A percentile compares a stretch with the other conserved stretches of the same genome.
Evolutionary conservation across 2,113 vertebrate genomes (phyloP).

Genomic region (Riparia riparia): DNA sequence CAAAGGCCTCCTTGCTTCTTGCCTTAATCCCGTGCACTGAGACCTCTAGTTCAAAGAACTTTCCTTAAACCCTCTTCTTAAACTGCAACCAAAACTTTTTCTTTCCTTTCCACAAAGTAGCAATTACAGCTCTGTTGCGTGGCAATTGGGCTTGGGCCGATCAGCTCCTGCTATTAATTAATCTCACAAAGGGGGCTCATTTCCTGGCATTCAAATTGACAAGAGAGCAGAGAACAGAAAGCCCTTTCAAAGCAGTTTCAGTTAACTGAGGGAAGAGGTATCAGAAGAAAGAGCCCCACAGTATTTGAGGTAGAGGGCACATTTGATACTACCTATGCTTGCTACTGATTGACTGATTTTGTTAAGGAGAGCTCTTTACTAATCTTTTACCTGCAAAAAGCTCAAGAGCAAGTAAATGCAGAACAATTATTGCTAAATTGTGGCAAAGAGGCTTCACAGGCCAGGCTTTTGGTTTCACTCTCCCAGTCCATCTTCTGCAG

Average conservation of each 20-base stretch:
- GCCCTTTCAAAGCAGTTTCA: slow-evolving; percentile 91
- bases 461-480: slow-evolving; percentile 60
- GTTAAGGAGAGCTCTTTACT: slow-evolving; percentile 84
- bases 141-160: slow-evolving; percentile 85
- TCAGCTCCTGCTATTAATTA: slow-evolving; percentile 98
- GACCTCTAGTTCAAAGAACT: slow-evolving; percentile 97
- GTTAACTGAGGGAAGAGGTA: slow-evolving; percentile 86
- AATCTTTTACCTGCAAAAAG: slow-evolving; percentile 92
- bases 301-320: slow-evolving; percentile 87
- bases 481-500: slow-evolving; percentile 71
- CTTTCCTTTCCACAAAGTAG: slow-evolving; percentile 92
- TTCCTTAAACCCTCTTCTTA: slow-evolving; percentile 89
- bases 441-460: slow-evolving; percentile 73
- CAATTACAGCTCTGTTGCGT: slow-evolving; percentile 92
- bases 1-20: slow-evolving; percentile 93
- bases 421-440: slow-evolving; percentile 73
- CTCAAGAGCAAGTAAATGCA: slow-evolving; percentile 73
- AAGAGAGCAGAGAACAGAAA: slow-evolving; percentile 90
- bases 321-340: slow-evolving; percentile 92
- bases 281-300: slow-evolving; percentile 87
- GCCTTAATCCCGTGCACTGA: slow-evolving; percentile 96
- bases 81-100: slow-evolving; percentile 95
- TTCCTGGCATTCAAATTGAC: slow-evolving; percentile 98
- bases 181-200: slow-evolving; percentile 97
- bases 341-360: slow-evolving; percentile 91